Base-by-base conservation (phyloP, 2,113 vertebrate genomes). In the Myxocyprinus asiaticus region DNA sequence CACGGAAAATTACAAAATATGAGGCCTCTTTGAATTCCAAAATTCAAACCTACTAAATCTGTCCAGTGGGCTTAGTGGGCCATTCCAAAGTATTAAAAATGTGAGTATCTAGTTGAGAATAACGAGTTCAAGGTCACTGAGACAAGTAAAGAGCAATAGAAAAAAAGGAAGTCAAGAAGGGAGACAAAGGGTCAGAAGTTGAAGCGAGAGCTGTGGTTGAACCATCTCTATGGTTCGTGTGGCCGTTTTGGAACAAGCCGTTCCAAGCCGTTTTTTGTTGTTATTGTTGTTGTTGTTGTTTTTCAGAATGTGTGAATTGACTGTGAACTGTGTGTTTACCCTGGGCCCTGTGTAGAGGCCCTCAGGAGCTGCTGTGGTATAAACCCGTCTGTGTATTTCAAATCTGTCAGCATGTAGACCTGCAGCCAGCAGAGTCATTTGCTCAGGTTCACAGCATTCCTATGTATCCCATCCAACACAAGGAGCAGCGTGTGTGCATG, bases 341-440 rank as follows among this genome's bases (percentile, higher is more conserved):
- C 62, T 53, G 44, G 80, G 66, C 67, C 8, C 59, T 4, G 47
- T 67, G 63, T 75, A 56, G n/a, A 6, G 70, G 69, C 68, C 62
- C 61, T 71, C 77, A 73, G 68, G 76, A 78, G 71, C 56, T n/a
- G 11, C 48, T 75, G 76, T 43, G 76, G 76, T 62, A 14, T 15
- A 77, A 55, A 42, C 59, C 66, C 43, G 62, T 22, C 66, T 83
- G 78, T 47, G 47, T 72, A 77, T 83, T 80, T 80, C 78, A 83
- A 53, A 48, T 71, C 59, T 68, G 64, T 81, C 84, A 76, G 59
- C 12, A 69, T 53, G 56, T 50, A 78, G 45, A 55, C 17, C n/a
- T 69, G 11, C 64, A 59, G 65, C 70, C 81, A 76, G 65, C 67
- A 67, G 48, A 61, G 61, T 77, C 72, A 67, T 67, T 69, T 68